A percentile compares a stretch with the other conserved stretches of the same genome.
Conservation (phyloP, 2,797 vertebrate genomes). For the Cynodonichthys magdalenae region DNA sequence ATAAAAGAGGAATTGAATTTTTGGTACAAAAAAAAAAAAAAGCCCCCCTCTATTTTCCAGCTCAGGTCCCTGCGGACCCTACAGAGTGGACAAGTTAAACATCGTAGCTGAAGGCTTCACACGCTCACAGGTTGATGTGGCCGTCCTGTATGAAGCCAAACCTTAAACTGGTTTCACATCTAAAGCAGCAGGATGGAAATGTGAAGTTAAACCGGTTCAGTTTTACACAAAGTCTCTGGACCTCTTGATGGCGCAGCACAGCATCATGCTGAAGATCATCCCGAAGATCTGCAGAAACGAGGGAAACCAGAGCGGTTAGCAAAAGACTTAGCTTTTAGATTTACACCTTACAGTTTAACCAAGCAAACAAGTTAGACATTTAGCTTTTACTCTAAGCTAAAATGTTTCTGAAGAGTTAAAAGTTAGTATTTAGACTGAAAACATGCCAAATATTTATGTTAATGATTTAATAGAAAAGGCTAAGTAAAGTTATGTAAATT, state of each 20-base stretch:
- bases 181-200: conserved; percentile 23
- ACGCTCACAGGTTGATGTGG: conserved; percentile 45
- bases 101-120: conserved; percentile 12
- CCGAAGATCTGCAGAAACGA: conserved; percentile 88
- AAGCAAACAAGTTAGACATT: too few species aligned
- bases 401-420: too few species aligned
- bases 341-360: too few species aligned
- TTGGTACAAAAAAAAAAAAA: background rate
- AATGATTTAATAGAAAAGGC: too few species aligned
- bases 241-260: conserved; percentile 91
- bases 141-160: conserved; percentile 48
- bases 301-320: too few species aligned
- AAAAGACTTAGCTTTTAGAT: too few species aligned
- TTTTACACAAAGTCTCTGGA: conserved; percentile 87
- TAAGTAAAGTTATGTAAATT: too few species aligned
- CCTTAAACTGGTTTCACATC: conserved; percentile 27
- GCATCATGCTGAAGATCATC: conserved; percentile 97
- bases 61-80: conserved; percentile 1
- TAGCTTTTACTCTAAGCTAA: too few species aligned
- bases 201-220: background rate
- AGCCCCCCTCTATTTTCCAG: background rate
- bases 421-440: too few species aligned
- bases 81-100: conserved; percentile 4
- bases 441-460: too few species aligned
- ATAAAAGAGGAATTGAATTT: background rate